These are phyloP conservation scores for Kuschelorhynchus macadamiae DNA, from an alignment of 2,888 invertebrate genomes.

Conservation along the genomic window DNA sequence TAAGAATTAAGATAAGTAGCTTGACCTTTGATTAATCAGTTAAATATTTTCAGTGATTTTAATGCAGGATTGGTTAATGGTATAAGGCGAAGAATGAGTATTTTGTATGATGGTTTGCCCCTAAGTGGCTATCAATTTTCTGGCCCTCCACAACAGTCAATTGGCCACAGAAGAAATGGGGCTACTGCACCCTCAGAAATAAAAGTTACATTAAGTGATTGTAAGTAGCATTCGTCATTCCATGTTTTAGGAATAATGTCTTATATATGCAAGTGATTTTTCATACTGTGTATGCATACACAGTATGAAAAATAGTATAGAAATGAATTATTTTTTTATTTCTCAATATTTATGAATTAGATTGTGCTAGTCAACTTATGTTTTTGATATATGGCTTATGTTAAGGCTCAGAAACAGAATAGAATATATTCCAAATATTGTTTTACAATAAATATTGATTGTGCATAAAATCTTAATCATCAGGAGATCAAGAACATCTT, in stretches of 20 bases:
- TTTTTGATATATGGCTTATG: too few relatives aligned
- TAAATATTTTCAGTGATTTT: constrained; percentile 4
- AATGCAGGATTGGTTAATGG: neutral
- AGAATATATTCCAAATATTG: too few relatives aligned
- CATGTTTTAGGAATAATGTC: neutral
- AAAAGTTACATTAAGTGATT: constrained; percentile 30
- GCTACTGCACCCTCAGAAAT: constrained; percentile 5
- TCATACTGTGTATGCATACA: too few relatives aligned
- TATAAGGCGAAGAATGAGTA: constrained; percentile 22
- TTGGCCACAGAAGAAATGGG: neutral
- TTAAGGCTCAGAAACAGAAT: too few relatives aligned
- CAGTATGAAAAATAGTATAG: too few relatives aligned
- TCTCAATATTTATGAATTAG: too few relatives aligned
- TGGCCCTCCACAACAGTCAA: neutral
- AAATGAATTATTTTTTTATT: too few relatives aligned
- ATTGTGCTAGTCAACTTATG: too few relatives aligned
- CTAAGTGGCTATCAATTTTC: constrained; percentile 26
- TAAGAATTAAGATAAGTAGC: neutral
- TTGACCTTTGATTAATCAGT: constrained; percentile 1
- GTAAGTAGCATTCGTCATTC: constrained; percentile 19
- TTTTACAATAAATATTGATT: too few relatives aligned
- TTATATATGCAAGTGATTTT: neutral
- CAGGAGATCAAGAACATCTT: too few relatives aligned
- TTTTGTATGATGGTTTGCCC: constrained; percentile 32
- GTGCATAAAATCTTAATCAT: too few relatives aligned